Base-by-base conservation (phyloP, 2,113 vertebrate genomes). In the Lipophrys pholis region DNA sequence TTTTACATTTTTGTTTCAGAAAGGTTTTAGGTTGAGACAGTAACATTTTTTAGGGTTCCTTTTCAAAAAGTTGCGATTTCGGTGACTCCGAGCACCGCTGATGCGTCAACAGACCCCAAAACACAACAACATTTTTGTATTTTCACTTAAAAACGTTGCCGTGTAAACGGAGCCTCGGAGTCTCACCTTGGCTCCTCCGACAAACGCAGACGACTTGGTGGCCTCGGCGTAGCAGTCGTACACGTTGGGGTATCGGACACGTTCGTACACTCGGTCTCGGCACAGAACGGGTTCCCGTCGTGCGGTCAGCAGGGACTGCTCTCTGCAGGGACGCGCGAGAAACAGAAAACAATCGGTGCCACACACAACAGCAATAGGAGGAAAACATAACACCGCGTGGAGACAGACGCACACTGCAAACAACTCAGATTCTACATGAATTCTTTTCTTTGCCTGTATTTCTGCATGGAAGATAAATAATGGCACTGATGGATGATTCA, bases 211-310 rank as follows among this genome's bases (percentile, higher is more conserved):
- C 10, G 95, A 94, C 92, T 94, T 97, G 48, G 93, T 92, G 68
- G 97, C 97, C 89, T 98, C 96, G n/a, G 94, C 94, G 51, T 95
- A 95, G 69, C 94, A 87, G 89, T 99, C 96, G 68, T 97, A 99
- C 69, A 99, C 98, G 59, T 99, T 94, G 0, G 97, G 97, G 80
- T 97, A 99, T 51, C 76, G 93, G 64, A 98, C 91, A 54, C 92
- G 95, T 82, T 97, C 95, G 0, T 93, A 84, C 15, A 95, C 95
- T 81, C 95, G 89, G 7, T 96, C 95, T 40, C 95, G 95, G 48
- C 86, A 56, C 30, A 98, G 79, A 36, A 97, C 72, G 0, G 97
- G 96, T 30, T 93, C 85, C 1, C 43, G 92, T 6, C 95, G 94
- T 63, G 97, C 96, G 7, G 90, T 97, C 86, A 95, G 52, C 85